Evolutionary conservation across 2,113 vertebrate genomes (phyloP), one percentile per base, ranked within the genome.

Genomic region (Sclerurus mexicanus): DNA sequence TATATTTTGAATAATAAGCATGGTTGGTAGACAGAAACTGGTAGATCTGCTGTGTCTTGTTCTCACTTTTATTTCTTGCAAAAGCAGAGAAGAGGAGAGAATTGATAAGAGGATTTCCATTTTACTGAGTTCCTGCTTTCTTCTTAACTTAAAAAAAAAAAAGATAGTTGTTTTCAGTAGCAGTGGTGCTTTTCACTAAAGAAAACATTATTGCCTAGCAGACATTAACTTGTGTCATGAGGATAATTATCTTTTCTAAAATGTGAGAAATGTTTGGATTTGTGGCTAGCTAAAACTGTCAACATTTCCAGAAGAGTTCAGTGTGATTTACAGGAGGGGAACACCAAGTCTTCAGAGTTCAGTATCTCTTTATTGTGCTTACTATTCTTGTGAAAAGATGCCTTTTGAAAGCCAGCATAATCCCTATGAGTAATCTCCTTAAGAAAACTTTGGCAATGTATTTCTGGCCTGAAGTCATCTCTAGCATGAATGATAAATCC

Each of bases 401-500:
- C 44, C 59, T 94, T 94, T 52, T 85, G 94, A 96, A 97, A 94
- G 47, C n/a, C 62, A 93, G 17, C 23, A 68, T 44, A 73, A 90
- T 76, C 22, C 37, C 17, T 50, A 30, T 37, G 50, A 84, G n/a
- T 86, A 93, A 97, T 81, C 59, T 94, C 39, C 71, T 89, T 71
- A 90, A 87, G 31, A 89, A 90, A 96, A 89, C 35, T 77, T 87
- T 46, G 49, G 46, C 79, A 87, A 80, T 67, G 71, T 91, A 64
- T 95, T 96, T 93, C 89, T 97, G 74, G 66, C 72, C 72, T 93
- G 52, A 95, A 91, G 93, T 81, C 35, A 84, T 77, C 81, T 95
- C 89, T 87, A 82, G 39, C 78, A 89, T 62, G 91, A 96, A 91
- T 87, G 68, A 92, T 83, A 40, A 67, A 91, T 79, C 68, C 56